Base-by-base conservation (phyloP, 1,140 invertebrate species). In the Stegodyphus dumicola region DNA sequence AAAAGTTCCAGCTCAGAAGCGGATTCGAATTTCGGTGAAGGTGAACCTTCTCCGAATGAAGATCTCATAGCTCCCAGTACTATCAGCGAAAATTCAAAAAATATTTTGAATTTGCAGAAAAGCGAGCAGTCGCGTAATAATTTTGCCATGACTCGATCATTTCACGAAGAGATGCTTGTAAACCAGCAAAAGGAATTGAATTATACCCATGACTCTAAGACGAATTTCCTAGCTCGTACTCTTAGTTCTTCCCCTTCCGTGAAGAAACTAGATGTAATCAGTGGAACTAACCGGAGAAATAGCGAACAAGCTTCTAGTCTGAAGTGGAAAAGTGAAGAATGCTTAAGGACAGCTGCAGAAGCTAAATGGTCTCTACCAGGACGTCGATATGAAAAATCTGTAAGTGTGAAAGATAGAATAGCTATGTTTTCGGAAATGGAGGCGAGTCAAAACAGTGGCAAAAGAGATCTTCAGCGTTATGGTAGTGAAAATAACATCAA, bases 361-460 rank as follows among this genome's bases (percentile, higher is more conserved):
- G 79, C 94, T 94, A 85, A 74, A 65, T 85, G 84, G 84, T 76
- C 71, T 1, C 5, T 85, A 7, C 75, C 75, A 5, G 73, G 73
- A 6, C 51, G 76, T 0, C 33, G 67, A 9, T 70, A 70, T 33
- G 76, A 77, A 89, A 93, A 93, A 76, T 70, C 66, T 7, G 73
- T 83, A 9, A 95, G 94, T 87, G 95, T 96, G 17, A 93, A 94
- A 88, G 95, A 96, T 89, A 96, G 96, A 91, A 96, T 96, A 88
- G 95, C 95, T 64, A 95, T 96, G 94, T 96, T 96, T 90, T 95
- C 95, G 7, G 91, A 90, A 15, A 89, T 90, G 71, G 90, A 89
- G 53, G 54, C 86, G 6, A 76, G 53, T 64, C 64, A 77, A 11
- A 84, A 5, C 6, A 11, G 52, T 15, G 7, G 6, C 6, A 48